phyloP scores from a whole-genome alignment of 1,140 invertebrate genomes.

The Popillia japonica region DNA sequence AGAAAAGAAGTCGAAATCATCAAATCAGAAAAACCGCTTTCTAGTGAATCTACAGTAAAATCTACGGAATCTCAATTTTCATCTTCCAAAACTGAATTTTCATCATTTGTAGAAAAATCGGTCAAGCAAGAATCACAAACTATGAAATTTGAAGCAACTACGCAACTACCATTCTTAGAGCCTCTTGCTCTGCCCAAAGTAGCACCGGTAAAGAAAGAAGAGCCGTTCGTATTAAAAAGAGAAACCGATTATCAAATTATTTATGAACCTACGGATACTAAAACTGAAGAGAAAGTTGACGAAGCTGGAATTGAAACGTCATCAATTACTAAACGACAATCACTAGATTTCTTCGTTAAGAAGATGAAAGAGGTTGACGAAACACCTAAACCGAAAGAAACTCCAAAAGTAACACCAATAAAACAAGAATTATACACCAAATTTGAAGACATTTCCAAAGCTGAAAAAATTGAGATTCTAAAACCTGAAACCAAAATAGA shows the following conservation, averaged over 20 bases:
- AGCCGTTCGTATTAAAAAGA: neutral
- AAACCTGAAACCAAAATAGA: slow-evolving; percentile 38
- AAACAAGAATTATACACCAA: slow-evolving; percentile 57
- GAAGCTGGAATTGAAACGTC: slow-evolving; percentile 58
- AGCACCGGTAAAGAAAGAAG: neutral
- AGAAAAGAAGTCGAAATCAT: slow-evolving; percentile 38
- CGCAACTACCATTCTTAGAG: slow-evolving; percentile 37
- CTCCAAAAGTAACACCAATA: slow-evolving; percentile 48
- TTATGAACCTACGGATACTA: slow-evolving; percentile 48
- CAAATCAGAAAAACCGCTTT: slow-evolving; percentile 34
- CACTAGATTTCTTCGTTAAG: slow-evolving; percentile 59
- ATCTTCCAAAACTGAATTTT: slow-evolving; percentile 53
- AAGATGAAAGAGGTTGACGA: slow-evolving; percentile 58
- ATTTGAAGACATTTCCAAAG: slow-evolving; percentile 52
- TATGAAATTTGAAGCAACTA: slow-evolving; percentile 51
- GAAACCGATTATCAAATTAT: slow-evolving; percentile 45
- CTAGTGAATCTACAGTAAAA: slow-evolving; percentile 34
- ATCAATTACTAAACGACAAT: slow-evolving; percentile 60
- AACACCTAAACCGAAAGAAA: slow-evolving; percentile 51
- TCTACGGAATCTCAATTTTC: slow-evolving; percentile 48
- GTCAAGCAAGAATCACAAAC: slow-evolving; percentile 52
- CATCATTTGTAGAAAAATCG: slow-evolving; percentile 51
- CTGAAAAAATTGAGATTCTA: slow-evolving; percentile 39
- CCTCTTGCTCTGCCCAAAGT: slow-evolving; percentile 34
- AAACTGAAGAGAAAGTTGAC: slow-evolving; percentile 37